phyloP scores from a whole-genome alignment of 64 coral and sea anemone genomes.

The Montipora efflorescens region DNA sequence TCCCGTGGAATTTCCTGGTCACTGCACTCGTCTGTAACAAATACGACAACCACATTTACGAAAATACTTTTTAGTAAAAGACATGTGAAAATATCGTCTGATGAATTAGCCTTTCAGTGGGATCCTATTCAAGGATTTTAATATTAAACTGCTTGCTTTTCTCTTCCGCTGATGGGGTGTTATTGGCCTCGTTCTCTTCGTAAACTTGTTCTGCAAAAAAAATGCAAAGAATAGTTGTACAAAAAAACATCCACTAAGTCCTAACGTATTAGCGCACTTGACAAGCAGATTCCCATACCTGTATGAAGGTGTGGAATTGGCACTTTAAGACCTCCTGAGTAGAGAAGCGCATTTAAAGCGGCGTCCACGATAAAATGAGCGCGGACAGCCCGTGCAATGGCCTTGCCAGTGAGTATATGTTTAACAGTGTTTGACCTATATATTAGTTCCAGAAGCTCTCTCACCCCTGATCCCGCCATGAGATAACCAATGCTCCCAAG shows the following conservation, averaged over 20 bases:
- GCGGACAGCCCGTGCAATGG: conserved; percentile 16
- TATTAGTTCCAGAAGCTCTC: conserved; percentile 36
- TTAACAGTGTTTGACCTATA: conserved; percentile 47
- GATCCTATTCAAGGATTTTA: too few relatives aligned
- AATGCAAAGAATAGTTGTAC: neutral
- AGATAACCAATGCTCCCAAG: conserved; percentile 48
- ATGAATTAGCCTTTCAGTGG: too few relatives aligned
- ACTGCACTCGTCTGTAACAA: too few relatives aligned
- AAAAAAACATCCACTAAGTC: neutral
- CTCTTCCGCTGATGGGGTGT: too few relatives aligned
- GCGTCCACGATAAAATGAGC: conserved; percentile 40
- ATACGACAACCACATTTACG: too few relatives aligned
- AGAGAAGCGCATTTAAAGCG: conserved; percentile 27
- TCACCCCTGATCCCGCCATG: conserved; percentile 22
- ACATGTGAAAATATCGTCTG: too few relatives aligned
- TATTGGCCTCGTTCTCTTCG: too few relatives aligned
- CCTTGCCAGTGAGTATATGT: conserved; percentile 44
- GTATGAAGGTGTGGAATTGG: neutral
- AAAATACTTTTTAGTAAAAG: too few relatives aligned
- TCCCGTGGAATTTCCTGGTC: too few relatives aligned
- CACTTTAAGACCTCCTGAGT: conserved; percentile 15
- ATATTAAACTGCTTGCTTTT: too few relatives aligned
- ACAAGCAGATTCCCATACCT: neutral
- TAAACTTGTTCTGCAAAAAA: neutral
- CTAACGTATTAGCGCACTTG: neutral